A percentile compares a stretch with the other conserved stretches of the same genome.
Conservation (phyloP, 2,888 invertebrate species). For the Aporophyla nigra region DNA sequence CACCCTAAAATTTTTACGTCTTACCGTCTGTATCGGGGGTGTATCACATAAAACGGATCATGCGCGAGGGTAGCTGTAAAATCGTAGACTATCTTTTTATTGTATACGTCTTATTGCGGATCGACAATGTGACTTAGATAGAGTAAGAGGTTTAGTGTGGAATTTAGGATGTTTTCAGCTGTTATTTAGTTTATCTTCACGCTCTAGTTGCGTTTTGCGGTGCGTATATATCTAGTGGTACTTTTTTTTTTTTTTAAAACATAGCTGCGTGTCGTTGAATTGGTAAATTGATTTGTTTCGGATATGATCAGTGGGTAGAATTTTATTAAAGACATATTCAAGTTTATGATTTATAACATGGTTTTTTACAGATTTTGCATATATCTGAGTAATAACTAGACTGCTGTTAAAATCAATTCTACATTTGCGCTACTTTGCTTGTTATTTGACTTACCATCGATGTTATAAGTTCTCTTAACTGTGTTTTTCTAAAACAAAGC, state of each 20-base stretch:
- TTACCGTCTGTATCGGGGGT: constrained; percentile 72
- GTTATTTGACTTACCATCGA: not conserved
- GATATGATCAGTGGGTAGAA: not conserved
- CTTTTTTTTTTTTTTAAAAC: not conserved
- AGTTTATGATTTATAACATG: not conserved
- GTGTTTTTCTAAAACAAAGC: not conserved
- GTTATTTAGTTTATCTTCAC: constrained; percentile 54
- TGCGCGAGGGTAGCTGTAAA: constrained; percentile 72
- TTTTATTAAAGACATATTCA: not conserved
- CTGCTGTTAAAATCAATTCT: not conserved
- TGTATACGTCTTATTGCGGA: constrained; percentile 69
- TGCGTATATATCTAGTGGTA: not conserved
- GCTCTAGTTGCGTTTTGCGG: constrained; percentile 45
- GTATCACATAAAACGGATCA: constrained; percentile 76
- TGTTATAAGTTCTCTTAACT: not conserved
- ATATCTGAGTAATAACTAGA: not conserved
- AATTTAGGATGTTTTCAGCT: constrained; percentile 44
- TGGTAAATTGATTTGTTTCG: not conserved
- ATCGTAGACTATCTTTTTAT: constrained; percentile 71
- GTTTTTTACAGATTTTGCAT: not conserved
- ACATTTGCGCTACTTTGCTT: not conserved
- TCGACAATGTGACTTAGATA: constrained; percentile 52
- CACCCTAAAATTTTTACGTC: constrained; percentile 82
- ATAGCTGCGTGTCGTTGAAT: not conserved
- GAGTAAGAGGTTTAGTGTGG: constrained; percentile 47